A percentile compares a stretch with the other conserved stretches of the same genome.
These are phyloP conservation scores for Spialia ferax DNA, from an alignment of 2,888 invertebrate species.

Conservation along the genomic window DNA sequence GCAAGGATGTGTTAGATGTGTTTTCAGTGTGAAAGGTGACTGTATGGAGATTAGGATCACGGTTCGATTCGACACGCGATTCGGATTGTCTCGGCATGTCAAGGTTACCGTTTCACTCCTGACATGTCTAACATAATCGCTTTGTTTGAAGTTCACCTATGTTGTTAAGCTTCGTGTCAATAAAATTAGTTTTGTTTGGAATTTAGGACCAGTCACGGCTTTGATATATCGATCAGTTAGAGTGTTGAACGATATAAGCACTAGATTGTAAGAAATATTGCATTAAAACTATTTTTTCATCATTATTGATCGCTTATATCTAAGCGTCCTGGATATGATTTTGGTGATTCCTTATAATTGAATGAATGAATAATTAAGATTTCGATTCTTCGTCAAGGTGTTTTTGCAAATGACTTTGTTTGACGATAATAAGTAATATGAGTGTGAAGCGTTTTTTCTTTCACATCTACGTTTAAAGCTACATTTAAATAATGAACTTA, in stretches of 20 bases:
- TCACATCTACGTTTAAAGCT: too few species aligned
- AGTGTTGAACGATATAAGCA: conserved; percentile 3
- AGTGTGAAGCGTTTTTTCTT: too few species aligned
- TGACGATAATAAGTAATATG: too few species aligned
- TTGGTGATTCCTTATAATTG: too few species aligned
- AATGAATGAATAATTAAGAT: too few species aligned
- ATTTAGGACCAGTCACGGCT: conserved; percentile 65
- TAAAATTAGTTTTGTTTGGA: conserved; percentile 64
- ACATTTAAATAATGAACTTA: conserved; percentile 34
- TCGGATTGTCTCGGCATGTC: conserved; percentile 68
- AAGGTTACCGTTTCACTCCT: conserved; percentile 69
- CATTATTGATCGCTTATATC: too few species aligned
- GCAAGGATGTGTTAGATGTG: conserved; percentile 57
- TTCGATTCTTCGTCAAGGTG: too few species aligned
- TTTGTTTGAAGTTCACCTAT: conserved; percentile 56
- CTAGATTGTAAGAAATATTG: conserved; percentile 11
- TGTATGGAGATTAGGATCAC: conserved; percentile 80
- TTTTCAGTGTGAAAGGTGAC: conserved; percentile 77
- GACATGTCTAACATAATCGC: conserved; percentile 63
- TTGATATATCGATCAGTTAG: conserved; percentile 24
- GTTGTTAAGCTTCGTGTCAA: conserved; percentile 57
- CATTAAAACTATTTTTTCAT: not conserved
- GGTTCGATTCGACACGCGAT: conserved; percentile 69
- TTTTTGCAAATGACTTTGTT: too few species aligned
- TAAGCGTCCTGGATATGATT: too few species aligned